Conservation (phyloP, 2,888 invertebrate species). For the Isoperla grammatica region DNA sequence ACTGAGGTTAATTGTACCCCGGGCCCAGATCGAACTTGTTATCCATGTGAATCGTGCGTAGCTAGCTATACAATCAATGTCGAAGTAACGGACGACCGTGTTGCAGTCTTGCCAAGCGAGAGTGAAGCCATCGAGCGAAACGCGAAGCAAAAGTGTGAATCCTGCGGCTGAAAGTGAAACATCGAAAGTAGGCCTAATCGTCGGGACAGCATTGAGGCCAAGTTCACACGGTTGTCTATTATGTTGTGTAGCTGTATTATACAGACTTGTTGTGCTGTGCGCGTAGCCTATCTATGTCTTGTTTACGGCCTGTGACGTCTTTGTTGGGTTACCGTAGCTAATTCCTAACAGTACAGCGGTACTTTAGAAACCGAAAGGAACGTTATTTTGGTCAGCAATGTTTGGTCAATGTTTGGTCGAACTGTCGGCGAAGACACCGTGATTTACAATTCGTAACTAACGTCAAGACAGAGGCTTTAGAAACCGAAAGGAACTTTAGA, state of each 20-base stretch:
- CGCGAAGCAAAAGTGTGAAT: slow-evolving; percentile 1
- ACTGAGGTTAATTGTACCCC: too few species aligned
- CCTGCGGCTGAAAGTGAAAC: slow-evolving; percentile 12
- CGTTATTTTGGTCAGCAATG: not conserved
- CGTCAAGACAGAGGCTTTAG: not conserved
- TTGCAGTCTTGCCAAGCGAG: too few species aligned
- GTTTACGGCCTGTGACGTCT: not conserved
- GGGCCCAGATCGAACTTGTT: too few species aligned
- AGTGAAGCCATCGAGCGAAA: too few species aligned
- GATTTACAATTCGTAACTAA: too few species aligned
- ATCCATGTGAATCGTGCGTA: too few species aligned
- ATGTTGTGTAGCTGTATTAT: too few species aligned
- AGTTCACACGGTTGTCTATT: not conserved
- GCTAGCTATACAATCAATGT: too few species aligned
- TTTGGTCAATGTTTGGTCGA: not conserved
- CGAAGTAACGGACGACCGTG: too few species aligned
- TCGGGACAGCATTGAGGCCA: slow-evolving; percentile 1
- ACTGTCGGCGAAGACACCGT: not conserved
- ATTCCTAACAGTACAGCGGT: too few species aligned
- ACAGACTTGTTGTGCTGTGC: not conserved
- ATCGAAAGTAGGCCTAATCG: not conserved
- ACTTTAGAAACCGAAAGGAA: too few species aligned
- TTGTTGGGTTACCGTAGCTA: too few species aligned
- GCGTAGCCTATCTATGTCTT: not conserved
- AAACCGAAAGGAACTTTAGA: slow-evolving; percentile 4